phyloP scores from a whole-genome alignment of 2,888 invertebrate species.

The Ceratothoa steindachneri region DNA sequence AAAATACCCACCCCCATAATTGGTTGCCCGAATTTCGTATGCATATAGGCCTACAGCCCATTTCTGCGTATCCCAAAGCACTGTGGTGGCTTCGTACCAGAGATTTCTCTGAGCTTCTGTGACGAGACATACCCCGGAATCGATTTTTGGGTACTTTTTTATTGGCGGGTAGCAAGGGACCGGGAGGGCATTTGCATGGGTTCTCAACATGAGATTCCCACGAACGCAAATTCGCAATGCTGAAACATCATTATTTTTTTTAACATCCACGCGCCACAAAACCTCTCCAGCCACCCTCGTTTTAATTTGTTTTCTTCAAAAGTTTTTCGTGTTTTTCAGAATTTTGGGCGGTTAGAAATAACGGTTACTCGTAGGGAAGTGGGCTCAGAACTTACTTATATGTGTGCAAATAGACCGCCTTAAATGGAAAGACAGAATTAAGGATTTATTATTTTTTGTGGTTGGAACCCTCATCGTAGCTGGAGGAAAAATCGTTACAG shows the following conservation, averaged over 20 bases:
- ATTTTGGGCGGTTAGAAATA: background rate
- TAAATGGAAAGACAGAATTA: background rate
- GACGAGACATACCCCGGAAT: background rate
- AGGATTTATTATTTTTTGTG: too few relatives aligned
- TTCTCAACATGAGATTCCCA: background rate
- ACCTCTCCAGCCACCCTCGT: too few relatives aligned
- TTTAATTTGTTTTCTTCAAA: background rate
- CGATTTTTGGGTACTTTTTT: background rate
- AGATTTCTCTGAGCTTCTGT: background rate
- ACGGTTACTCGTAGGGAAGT: background rate
- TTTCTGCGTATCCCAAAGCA: background rate
- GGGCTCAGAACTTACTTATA: background rate
- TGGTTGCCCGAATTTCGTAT: background rate
- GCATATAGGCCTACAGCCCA: background rate
- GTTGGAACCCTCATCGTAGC: too few relatives aligned
- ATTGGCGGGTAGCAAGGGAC: background rate
- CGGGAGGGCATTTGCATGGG: slow-evolving; percentile 1
- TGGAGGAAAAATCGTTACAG: too few relatives aligned
- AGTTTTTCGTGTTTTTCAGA: background rate
- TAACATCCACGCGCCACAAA: too few relatives aligned
- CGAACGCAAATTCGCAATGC: background rate
- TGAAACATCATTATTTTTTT: background rate
- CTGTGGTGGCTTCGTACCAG: background rate
- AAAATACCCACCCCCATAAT: background rate
- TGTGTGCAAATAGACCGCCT: background rate